These are phyloP conservation scores for Plebejus anna DNA, from an alignment of 2,888 invertebrate species.

Conservation along the genomic window DNA sequence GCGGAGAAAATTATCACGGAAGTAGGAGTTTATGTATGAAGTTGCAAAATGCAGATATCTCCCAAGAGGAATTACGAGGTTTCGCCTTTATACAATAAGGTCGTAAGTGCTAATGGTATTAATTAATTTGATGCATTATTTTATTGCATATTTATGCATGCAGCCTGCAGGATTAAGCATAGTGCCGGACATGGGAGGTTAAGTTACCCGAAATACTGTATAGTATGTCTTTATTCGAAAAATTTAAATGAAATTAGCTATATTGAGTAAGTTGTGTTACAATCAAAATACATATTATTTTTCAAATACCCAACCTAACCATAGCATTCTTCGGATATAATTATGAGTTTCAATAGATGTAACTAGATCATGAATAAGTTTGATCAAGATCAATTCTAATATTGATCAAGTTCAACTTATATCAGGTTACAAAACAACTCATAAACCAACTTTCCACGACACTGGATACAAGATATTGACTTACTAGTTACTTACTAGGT, in stretches of 20 bases:
- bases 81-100: background rate
- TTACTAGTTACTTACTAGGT: background rate
- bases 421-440: background rate
- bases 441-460: slow-evolving; percentile 15
- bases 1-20: slow-evolving; percentile 19
- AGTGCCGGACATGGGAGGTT: background rate
- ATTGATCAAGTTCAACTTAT: background rate
- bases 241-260: no score
- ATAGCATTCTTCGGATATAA: no score
- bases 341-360: no score
- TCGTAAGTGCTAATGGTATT: background rate
- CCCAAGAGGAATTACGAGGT: background rate
- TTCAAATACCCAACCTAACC: no score
- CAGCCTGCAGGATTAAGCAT: background rate
- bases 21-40: background rate
- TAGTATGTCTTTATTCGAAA: no score
- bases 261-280: no score
- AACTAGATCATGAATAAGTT: no score
- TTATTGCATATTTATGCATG: background rate
- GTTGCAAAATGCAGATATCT: background rate
- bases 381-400: background rate
- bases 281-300: no score
- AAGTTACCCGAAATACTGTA: no score
- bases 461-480: background rate
- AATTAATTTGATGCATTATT: background rate